Conservation (phyloP, 2,797 vertebrate species). For the Glyptemys insculpta region DNA sequence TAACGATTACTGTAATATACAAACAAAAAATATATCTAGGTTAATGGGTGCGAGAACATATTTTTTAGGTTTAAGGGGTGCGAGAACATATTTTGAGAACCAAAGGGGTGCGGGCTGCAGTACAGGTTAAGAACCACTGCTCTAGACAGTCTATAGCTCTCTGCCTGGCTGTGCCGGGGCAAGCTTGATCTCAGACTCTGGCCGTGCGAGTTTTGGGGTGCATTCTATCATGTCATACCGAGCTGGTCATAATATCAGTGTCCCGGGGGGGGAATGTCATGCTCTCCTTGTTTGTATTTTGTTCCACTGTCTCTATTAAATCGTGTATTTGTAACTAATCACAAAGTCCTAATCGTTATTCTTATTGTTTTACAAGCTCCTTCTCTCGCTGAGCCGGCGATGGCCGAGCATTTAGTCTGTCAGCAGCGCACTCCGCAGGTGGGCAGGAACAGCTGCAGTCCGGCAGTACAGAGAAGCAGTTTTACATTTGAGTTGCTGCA, state of each 20-base stretch:
- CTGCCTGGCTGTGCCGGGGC: background rate
- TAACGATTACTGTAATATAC: too few relatives aligned
- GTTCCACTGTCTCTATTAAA: background rate
- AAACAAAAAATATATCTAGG: too few relatives aligned
- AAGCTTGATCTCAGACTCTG: background rate
- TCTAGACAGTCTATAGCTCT: background rate
- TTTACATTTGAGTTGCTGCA: background rate
- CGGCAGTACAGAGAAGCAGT: background rate
- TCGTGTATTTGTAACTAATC: background rate
- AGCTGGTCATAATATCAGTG: background rate
- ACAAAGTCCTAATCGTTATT: background rate
- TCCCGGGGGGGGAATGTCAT: background rate
- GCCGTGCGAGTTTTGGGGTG: background rate
- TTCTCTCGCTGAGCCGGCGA: background rate
- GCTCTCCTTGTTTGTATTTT: background rate
- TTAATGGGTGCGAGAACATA: too few relatives aligned
- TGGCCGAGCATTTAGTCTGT: background rate
- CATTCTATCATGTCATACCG: background rate
- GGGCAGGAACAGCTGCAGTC: background rate
- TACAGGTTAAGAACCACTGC: too few relatives aligned
- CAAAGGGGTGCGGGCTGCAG: too few relatives aligned
- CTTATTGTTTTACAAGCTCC: background rate
- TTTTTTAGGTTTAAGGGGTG: too few relatives aligned
- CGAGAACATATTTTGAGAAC: too few relatives aligned
- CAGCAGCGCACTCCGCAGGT: background rate